Evolutionary conservation across 2,888 invertebrate genomes (phyloP).

Genomic region (Pediacus dermestoides): DNA sequence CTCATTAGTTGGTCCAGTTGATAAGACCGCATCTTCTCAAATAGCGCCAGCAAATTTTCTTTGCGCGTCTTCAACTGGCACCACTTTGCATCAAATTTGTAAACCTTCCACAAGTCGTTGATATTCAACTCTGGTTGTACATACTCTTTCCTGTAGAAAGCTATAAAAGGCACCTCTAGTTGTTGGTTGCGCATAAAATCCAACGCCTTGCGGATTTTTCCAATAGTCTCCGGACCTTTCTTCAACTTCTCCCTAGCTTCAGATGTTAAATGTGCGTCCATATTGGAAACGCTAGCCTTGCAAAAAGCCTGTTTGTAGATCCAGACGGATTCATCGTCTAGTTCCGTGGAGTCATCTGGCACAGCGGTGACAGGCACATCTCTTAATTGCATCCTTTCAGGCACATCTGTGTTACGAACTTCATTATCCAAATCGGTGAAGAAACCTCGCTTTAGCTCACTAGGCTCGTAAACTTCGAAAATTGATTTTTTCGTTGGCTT

Average conservation of each 20-base stretch:
- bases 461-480: constrained; percentile 95
- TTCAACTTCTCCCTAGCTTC: constrained; percentile 56
- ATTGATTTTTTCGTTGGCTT: constrained; percentile 80
- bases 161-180: constrained; percentile 96
- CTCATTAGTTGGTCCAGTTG: constrained; percentile 80
- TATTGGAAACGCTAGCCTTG: constrained; percentile 76
- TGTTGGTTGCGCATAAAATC: constrained; percentile 95
- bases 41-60: constrained; percentile 72
- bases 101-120: constrained; percentile 97
- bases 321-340: constrained; percentile 96
- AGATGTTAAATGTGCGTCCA: constrained; percentile 58
- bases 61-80: constrained; percentile 85
- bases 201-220: constrained; percentile 90
- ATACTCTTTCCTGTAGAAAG: constrained; percentile 97
- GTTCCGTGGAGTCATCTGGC: constrained; percentile 77
- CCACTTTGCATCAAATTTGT: constrained; percentile 87
- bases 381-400: constrained; percentile 89
- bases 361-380: constrained; percentile 82
- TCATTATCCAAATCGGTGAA: constrained; percentile 92
- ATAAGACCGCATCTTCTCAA: constrained; percentile 89
- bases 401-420: constrained; percentile 83
- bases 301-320: constrained; percentile 92
- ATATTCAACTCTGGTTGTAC: constrained; percentile 91
- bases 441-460: constrained; percentile 92
- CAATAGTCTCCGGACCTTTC: constrained; percentile 68